Base-by-base conservation (phyloP, 2,797 vertebrate genomes). In the Otolemur crassicaudatus region DNA sequence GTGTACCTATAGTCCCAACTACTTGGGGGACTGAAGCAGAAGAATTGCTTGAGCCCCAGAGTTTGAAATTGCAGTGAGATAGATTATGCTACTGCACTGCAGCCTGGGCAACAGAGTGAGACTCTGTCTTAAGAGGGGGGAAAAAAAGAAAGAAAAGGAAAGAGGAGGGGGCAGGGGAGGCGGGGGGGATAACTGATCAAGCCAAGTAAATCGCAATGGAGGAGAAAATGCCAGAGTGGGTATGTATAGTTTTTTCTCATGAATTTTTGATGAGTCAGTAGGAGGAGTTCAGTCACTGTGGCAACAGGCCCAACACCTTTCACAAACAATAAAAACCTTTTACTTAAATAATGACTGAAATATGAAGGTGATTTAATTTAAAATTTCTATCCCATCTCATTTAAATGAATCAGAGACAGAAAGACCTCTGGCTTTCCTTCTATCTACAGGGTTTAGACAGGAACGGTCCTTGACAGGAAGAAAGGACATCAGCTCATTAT, bases 311-410 rank as follows among this genome's bases (percentile, higher is more conserved):
- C 29, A 91, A 31, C 37, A 73, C 46, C 49, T 84, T 94, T 89
- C 31, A 79, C 5, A 90, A 83, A 58, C 69, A 91, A 63, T 56
- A 92, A 84, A 40, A 70, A 61, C 40, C 37, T 83, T 95, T 92
- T 29, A 56, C 29, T 87, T 89, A 97, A 91, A 69, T 10, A 83
- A 92, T 88, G 65, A 94, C 19, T 94, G 65, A 92, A 96, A 92
- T 90, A 92, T 63, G 87, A 95, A 88, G 49, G 75, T 70, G n/a
- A 22, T 65, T 97, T 94, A 94, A 87, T 81, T 97, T 87, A 95
- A 92, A 97, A 94, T 92, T 85, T 82, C 65, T 70, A 80, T 5
- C 61, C 56, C 37, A 92, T 70, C 73, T 94, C 60, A 96, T 84
- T 95, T 90, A 95, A 93, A 56, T 95, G 69, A 96, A 69, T 31